Evolutionary conservation across 2,797 vertebrate species (phyloP).

Genomic region (Arremon brunneinucha): DNA sequence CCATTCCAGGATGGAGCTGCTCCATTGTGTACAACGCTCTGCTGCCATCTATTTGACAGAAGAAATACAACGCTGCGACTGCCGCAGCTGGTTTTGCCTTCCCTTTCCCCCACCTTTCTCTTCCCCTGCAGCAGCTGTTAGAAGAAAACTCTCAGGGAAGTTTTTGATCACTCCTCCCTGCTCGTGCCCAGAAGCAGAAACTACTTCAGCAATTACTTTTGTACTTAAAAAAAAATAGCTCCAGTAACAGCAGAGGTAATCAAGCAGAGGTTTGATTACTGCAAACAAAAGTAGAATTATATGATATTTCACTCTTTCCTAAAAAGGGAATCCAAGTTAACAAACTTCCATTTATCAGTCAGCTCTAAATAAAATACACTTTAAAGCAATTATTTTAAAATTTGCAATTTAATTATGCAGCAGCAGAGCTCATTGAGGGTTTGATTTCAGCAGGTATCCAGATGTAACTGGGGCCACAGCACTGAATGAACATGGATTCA

Average conservation of each 20-base stretch:
- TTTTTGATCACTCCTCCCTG: not conserved
- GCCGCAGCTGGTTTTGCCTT: not conserved
- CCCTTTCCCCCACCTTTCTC: not conserved
- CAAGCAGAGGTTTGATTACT: not conserved
- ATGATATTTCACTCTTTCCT: not conserved
- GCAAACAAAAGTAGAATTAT: not conserved
- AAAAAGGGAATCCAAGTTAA: not conserved
- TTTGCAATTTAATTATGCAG: not conserved
- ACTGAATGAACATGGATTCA: fast-evolving
- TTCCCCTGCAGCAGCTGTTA: not conserved
- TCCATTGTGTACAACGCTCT: conserved; percentile 79
- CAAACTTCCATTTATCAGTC: not conserved
- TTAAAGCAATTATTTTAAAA: not conserved
- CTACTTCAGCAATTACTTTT: not conserved
- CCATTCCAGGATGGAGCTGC: not conserved
- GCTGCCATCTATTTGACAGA: conserved; percentile 90
- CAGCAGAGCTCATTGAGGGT: not conserved
- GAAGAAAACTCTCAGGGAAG: not conserved
- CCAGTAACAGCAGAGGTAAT: not conserved
- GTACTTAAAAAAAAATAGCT: not conserved
- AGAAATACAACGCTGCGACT: conserved; percentile 27
- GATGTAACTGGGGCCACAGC: not conserved
- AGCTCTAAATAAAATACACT: not conserved
- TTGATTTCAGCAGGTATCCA: not conserved
- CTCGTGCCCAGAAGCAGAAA: not conserved